A percentile compares a stretch with the other conserved stretches of the same genome.
Conservation (phyloP, 2,113 vertebrate genomes). For the Poeciliopsis occidentalis region DNA sequence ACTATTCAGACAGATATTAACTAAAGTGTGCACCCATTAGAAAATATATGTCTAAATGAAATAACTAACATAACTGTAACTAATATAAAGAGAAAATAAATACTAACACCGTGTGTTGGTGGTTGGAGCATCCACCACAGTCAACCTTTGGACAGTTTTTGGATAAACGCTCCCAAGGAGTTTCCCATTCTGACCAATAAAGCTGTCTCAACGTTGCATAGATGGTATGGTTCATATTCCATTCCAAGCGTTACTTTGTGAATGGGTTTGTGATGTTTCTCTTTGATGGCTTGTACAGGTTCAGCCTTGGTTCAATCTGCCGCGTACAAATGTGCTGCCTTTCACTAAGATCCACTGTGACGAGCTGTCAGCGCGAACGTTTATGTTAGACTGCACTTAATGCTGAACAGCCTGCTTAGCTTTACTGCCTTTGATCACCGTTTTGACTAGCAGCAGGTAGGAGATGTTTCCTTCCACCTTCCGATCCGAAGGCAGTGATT, state of each 20-base stretch:
- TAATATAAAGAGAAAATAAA: no score
- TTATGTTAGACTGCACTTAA: constrained; percentile 38
- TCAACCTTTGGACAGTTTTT: constrained; percentile 30
- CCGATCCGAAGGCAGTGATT: constrained; percentile 10
- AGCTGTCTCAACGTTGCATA: neutral
- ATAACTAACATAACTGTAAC: no score
- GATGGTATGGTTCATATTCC: neutral
- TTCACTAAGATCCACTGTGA: constrained; percentile 37
- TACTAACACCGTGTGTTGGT: no score
- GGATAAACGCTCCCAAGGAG: constrained; percentile 8
- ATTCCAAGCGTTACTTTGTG: neutral
- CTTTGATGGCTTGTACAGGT: constrained; percentile 6
- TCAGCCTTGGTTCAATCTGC: constrained; percentile 17
- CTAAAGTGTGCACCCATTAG: no score
- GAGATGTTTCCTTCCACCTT: constrained; percentile 14
- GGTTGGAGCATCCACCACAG: no score
- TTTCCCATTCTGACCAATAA: constrained; percentile 4
- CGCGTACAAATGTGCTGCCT: constrained; percentile 46
- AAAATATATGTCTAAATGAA: no score
- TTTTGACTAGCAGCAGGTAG: constrained; percentile 40
- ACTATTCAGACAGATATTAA: no score
- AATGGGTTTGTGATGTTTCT: neutral
- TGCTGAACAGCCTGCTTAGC: constrained; percentile 42
- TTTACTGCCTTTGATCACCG: constrained; percentile 42
- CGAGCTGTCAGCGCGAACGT: constrained; percentile 34